Evolutionary conservation across 2,797 vertebrate species (phyloP), one percentile per base, ranked within the genome.

Genomic region (Neomorphus geoffroyi): DNA sequence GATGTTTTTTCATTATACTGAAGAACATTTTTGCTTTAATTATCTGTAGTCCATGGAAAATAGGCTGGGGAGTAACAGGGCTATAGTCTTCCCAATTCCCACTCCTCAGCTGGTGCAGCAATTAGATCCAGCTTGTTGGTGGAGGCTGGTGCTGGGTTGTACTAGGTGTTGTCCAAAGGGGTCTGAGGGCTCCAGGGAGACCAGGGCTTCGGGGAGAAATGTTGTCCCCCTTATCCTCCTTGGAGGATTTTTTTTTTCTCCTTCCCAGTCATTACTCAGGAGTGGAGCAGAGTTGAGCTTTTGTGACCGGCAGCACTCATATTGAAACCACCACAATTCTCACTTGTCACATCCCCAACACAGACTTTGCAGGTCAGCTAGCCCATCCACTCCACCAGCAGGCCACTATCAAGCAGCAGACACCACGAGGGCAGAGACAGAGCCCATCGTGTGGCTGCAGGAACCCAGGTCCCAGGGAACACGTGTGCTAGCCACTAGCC

Each of bases 341-440:
- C 26, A 11, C 48, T 51, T 23, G 30, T 30, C 1, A 0, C 45
- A 14, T 13, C 54, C 22, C 24, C 0, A 0, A 54, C 18, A n/a
- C 41, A 51, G 19, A 22, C 43, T 85, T 88, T 71, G 27, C 61
- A n/a, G 35, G 26, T 9, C 1, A 1, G 28, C 28, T 23, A 51
- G 27, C 35, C 50, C 3, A 0, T 56, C 9, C 39, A 17, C 43
- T 57, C 35, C 32, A 33, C 32, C 46, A 24, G 19, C 43, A 70
- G 35, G 28, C 39, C 43, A 41, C 37, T 13, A 10, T 3, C n/a
- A 7, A 71, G 37, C 41, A 61, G 37, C 46, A 90, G 67, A 30
- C 1, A 4, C 8, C 32, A 33, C 7, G 3, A 43, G 13, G 11
- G 17, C 39, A 51, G 48, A n/a, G 39, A n/a, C 32, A n/a, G 48